Evolutionary conservation across 1,140 invertebrate genomes (phyloP).

Genomic region (Hylaeus volcanicus): DNA sequence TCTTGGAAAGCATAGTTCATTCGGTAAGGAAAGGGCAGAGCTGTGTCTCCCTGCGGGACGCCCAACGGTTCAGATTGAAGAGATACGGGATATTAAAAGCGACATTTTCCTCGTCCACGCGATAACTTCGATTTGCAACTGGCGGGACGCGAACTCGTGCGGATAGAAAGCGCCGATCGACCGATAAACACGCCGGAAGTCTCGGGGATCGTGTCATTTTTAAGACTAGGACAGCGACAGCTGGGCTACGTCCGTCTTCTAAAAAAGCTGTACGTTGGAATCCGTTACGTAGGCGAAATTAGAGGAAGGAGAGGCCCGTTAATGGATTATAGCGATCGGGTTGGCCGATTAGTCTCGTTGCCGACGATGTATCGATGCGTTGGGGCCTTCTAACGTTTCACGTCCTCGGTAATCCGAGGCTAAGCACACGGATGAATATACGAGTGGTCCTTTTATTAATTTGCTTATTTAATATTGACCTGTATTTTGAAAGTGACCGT

Average conservation of each 20-base stretch:
- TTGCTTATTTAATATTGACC: no score
- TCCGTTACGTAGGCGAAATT: neutral
- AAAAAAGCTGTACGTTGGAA: neutral
- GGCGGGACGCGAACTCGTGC: neutral
- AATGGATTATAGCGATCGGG: constrained; percentile 18
- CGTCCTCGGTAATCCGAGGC: neutral
- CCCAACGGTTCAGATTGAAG: constrained; percentile 68
- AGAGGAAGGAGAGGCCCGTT: neutral
- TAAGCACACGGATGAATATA: neutral
- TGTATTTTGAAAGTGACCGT: neutral
- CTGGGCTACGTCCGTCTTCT: neutral
- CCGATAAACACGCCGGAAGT: constrained; percentile 7
- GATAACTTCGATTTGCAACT: constrained; percentile 44
- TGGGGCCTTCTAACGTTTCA: constrained; percentile 10
- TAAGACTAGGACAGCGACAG: neutral
- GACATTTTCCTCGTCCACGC: constrained; percentile 61
- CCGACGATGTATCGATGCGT: neutral
- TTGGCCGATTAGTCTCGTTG: neutral
- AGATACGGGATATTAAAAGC: constrained; percentile 73
- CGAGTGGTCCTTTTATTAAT: neutral
- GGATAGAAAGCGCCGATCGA: constrained; percentile 17
- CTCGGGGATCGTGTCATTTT: neutral
- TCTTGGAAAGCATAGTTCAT: constrained; percentile 64
- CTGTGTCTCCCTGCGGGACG: constrained; percentile 69
- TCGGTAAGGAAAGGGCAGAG: constrained; percentile 63